Base-by-base conservation (phyloP, 2,797 vertebrate species). In the Lacerta bilineata region DNA sequence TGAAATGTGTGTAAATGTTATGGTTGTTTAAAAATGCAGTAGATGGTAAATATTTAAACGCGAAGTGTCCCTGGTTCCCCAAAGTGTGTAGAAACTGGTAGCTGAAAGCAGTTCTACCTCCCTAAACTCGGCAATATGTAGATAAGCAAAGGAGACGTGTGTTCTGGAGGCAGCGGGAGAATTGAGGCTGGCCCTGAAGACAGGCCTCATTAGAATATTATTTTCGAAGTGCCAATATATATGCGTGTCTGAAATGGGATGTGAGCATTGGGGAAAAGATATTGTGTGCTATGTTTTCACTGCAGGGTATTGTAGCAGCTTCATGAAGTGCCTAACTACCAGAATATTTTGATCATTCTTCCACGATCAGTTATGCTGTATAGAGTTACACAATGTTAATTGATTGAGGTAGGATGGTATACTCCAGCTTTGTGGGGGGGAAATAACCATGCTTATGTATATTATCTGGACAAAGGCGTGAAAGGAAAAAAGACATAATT, bases 41-140 rank as follows among this genome's bases (percentile, higher is more conserved):
- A 84, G 10, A 43, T 43, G 46, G 33, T 88, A 84, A 88, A 88
- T 88, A 84, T 83, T 87, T 87, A 76, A 87, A 83, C 80, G 76
- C 66, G 23, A 25, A 76, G 82, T 18, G 72, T 82, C 71, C 72
- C 71, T 46, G n/a, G 41, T 46, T 74, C 86, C 80, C 71, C 39
- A 43, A 87, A 87, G 86, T 83, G 72, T 66, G 33, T 82, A 83
- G 55, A 74, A 66, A 76, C 41, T 66, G 39, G 13, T 36, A n/a
- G 41, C 55, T 76, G 71, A 75, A 36, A 82, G 80, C 39, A 82
- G 41, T 9, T n/a, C 15, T 76, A 18, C 59, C 36, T 64, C 69
- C 39, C 79, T 64, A 46, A 74, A 75, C n/a, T 41, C 29, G 39
- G 59, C n/a, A 66, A 83, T 43, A 75, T 76, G 71, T 64, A 75